Base-by-base conservation (phyloP, 2,888 invertebrate species). In the Dromius quadrimaculatus region DNA sequence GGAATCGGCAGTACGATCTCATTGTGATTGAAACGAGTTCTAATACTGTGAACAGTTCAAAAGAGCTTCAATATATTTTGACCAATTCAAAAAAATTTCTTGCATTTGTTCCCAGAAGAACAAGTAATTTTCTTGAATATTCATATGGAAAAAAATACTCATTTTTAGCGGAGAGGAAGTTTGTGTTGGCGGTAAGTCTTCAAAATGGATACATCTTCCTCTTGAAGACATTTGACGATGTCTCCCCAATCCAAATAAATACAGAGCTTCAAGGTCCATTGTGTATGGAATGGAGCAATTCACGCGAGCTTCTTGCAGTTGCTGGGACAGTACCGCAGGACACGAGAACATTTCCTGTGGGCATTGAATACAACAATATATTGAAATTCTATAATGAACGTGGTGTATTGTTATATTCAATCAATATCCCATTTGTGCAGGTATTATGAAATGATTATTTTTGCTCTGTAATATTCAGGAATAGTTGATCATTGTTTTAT, bases 281-380 rank as follows among this genome's bases (percentile, higher is more conserved):
- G 74, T 91, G 92, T 76, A 93, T 97, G 87, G 97, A 98, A 84
- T 98, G 98, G 98, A 96, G 96, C 72, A 97, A 97, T 82, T 95
- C 95, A 1, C 90, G 95, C 28, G 95, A 96, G 80, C 84, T 96
- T 65, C 85, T 98, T 72, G 97, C 97, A 0, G 95, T 97, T 0
- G 96, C 95, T 50, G 97, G 98, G 0, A 88, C 89, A 9, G 81
- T 87, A 65, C 79, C 85, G 34, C 84, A 75, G n/a, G 79, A 76
- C 79, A 79, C 79, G 8, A 75, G 79, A 71, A 72, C 74, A 5
- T 68, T 75, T 41, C 74, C 77, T 8, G 73, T 78, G 13, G 82
- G 84, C 45, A 81, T 83, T 50, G 87, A 92, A 71, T 93, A 88
- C 83, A 89, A 88, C 76, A 95, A 96, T 82, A 85, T 93, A 71